Base-by-base conservation (phyloP, 2,797 vertebrate genomes). In the Sparidentex hasta region DNA sequence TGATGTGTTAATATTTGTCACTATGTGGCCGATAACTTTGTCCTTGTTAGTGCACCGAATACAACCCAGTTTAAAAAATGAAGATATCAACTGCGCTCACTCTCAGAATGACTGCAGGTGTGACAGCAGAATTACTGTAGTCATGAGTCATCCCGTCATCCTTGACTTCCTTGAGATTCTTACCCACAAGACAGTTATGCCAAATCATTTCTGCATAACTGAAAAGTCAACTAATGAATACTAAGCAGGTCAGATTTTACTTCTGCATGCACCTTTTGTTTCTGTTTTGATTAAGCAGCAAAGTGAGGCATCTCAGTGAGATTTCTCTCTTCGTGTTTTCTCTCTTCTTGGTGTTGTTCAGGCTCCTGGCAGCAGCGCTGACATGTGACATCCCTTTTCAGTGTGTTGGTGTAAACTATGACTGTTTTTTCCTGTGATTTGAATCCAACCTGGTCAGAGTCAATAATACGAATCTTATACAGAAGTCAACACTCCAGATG, bases 1-100 rank as follows among this genome's bases (percentile, higher is more conserved):
- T 65, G 65, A 27, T 52, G 56, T 78, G 50, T 75, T 88, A 56
- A 80, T 71, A 69, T 80, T 50, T 79, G 58, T 5, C 64, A 69
- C 63, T 29, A 9, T 66, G n/a, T 17, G 44, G 29, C 56, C 64
- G 47, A 33, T 51, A 65, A 25, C 18, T 48, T 69, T 63, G 61
- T 43, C 67, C 70, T 76, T 71, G 52, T 81, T 81, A 25, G 65
- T 55, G 25, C 5, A 27, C 17, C 14, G 54, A 67, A 68, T 17
- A 47, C 62, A 48, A 56, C 62, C 41, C 16, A 16, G 12, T 57
- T 73, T 52, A 0, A 18, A 50, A 58, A 50, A 44, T 33, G 5
- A 44, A 74, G 29, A 11, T 17, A 43, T 80, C 29, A 63, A 27
- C 18, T 14, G 9, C 12, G 0, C 20, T 25, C 46, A 46, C 71